Percentiles rank a stretch among this genome's conserved stretches.
Evolutionary conservation across 2,888 invertebrate species (phyloP).

Genomic region (Carterocephalus palaemon): DNA sequence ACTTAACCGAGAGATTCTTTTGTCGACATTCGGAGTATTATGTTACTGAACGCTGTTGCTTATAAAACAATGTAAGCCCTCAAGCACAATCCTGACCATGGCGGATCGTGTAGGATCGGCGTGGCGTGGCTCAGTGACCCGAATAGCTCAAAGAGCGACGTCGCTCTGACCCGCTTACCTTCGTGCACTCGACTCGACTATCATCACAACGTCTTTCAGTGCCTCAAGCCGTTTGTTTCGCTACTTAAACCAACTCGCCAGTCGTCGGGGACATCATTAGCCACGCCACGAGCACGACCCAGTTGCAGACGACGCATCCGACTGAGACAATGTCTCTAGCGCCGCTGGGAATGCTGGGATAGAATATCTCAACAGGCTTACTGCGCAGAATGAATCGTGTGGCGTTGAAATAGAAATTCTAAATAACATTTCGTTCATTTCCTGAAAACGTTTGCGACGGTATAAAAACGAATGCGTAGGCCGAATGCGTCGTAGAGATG

Average conservation of each 20-base stretch:
- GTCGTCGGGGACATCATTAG: constrained; percentile 19
- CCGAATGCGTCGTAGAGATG: no score
- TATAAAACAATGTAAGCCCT: no score
- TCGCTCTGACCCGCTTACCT: constrained; percentile 27
- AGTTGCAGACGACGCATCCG: constrained; percentile 4
- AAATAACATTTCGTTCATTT: no score
- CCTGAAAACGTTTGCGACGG: no score
- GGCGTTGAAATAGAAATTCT: no score
- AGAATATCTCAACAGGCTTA: constrained; percentile 6
- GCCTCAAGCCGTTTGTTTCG: constrained; percentile 4
- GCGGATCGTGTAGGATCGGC: constrained; percentile 28
- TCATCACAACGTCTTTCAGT: constrained; percentile 17
- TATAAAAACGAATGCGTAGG: no score
- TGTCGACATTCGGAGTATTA: no score
- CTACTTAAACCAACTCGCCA: constrained; percentile 6
- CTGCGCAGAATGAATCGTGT: no score
- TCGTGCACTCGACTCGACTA: constrained; percentile 6
- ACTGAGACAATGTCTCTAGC: neutral
- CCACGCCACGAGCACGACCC: constrained; percentile 6
- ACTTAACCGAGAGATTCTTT: no score
- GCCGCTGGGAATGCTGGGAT: neutral
- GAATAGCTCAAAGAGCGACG: constrained; percentile 38
- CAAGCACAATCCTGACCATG: constrained; percentile 43
- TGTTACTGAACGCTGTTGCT: no score
- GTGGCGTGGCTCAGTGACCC: constrained; percentile 59